These are phyloP conservation scores for Graphium colonna DNA, from an alignment of 2,888 invertebrate species.

Conservation along the genomic window DNA sequence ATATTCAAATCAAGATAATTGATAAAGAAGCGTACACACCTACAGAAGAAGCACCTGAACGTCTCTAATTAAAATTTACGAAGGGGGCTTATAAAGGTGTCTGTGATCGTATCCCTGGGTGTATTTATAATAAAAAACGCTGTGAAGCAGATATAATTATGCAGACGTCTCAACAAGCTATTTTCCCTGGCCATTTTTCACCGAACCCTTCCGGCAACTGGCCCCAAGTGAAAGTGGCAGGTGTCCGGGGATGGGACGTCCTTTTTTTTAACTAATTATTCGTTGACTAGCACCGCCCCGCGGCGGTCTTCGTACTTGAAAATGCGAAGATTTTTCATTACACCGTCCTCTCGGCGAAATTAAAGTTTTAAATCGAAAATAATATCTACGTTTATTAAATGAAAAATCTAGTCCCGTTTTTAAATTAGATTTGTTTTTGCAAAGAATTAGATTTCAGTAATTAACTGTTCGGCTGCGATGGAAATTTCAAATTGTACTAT, in stretches of 20 bases:
- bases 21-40: not conserved
- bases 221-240: conserved; percentile 67
- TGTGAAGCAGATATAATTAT: conserved; percentile 14
- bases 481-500: conserved; percentile 13
- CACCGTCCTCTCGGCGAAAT: not conserved
- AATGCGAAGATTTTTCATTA: not conserved
- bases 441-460: conserved; percentile 1
- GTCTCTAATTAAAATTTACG: not conserved
- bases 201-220: conserved; percentile 40
- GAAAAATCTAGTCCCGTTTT: no score
- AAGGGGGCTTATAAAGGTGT: not conserved
- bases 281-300: conserved; percentile 35
- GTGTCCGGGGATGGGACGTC: conserved; percentile 47
- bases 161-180: conserved; percentile 24
- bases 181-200: conserved; percentile 43
- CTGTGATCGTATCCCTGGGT: not conserved
- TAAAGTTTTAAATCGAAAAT: not conserved
- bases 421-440: not conserved
- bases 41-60: not conserved
- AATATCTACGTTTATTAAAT: no score
- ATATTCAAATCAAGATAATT: no score
- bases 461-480: conserved; percentile 1
- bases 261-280: conserved; percentile 39
- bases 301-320: conserved; percentile 26
- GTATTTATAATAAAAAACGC: not conserved